Evolutionary conservation across 2,888 invertebrate genomes (phyloP), one percentile per base, ranked within the genome.

Genomic region (Gari tellinella): DNA sequence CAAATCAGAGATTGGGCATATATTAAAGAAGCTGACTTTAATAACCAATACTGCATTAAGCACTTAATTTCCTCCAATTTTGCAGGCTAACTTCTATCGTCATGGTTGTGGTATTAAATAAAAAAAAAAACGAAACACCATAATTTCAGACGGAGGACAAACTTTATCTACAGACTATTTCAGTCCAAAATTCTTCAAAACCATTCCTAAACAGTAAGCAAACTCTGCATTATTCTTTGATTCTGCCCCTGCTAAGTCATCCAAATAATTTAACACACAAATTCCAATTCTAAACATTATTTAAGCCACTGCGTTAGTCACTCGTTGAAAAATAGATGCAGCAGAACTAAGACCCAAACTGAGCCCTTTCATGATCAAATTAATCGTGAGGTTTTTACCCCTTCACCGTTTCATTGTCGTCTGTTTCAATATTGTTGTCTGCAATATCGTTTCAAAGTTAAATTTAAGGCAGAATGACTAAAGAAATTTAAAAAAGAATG

Each of bases 241-340:
- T 37, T 52, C 52, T 2, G 52, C 52, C 19, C 19, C 31, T 37
- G 52, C 52, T 37, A 52, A 12, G 38, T 51, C 51, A 25, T 51
- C 51, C 21, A 51, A n/a, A 51, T 51, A 51, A 25, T 51, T 51
- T 51, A 51, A 37, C 7, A 52, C 17, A 15, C 17, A 31, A 25
- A 52, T 25, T 37, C 52, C 52, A 37, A 52, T 38, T 37, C 38
- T 52, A 21, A 26, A 52, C 52, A 52, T 37, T 2, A 52, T 52
- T 12, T 38, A 52, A 19, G 52, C n/a, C 2, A 52, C 19, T 17
- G 52, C 52, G n/a, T 52, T 52, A n/a, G 52, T 37, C 31, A 52
- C 31, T 14, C 52, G 31, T 17, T 52, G 52, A 37, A 37, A 52
- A n/a, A 37, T 38, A 7, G 38, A 17, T 1, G 52, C 52, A 8